Evolutionary conservation across 2,888 invertebrate species (phyloP).

Genomic region (Philonicus albiceps): DNA sequence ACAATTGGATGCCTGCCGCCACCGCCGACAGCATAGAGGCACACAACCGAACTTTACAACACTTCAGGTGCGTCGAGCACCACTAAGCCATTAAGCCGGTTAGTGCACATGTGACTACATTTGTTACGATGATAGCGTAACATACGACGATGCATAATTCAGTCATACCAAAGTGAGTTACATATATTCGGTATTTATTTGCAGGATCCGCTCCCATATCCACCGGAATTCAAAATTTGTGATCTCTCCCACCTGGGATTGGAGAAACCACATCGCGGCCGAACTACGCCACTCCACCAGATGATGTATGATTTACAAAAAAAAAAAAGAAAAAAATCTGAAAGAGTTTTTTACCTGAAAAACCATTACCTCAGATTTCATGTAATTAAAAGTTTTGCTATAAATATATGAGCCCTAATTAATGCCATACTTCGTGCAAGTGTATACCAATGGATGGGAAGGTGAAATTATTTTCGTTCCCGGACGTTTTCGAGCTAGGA

Average conservation of each 20-base stretch:
- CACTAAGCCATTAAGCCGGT: not conserved
- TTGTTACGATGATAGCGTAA: not conserved
- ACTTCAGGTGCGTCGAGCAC: not conserved
- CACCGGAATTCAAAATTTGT: not conserved
- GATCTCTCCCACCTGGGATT: not conserved
- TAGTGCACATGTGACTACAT: not conserved
- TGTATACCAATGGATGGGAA: not conserved
- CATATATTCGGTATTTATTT: not conserved
- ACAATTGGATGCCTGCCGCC: not conserved
- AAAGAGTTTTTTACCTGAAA: not conserved
- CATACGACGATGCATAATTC: not conserved
- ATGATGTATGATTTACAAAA: not conserved
- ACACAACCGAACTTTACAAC: not conserved
- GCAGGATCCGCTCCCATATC: not conserved
- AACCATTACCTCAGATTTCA: not conserved
- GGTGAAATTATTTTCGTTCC: not conserved
- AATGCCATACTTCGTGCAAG: not conserved
- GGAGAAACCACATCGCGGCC: not conserved
- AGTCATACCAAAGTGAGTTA: not conserved
- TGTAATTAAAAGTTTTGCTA: not conserved
- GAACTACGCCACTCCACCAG: not conserved
- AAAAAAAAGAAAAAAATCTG: not conserved
- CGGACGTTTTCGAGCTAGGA: not conserved
- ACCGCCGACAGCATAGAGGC: not conserved
- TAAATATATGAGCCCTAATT: not conserved